phyloP scores from a whole-genome alignment of 2,888 invertebrate species.

The Caenorhabditis angaria region DNA sequence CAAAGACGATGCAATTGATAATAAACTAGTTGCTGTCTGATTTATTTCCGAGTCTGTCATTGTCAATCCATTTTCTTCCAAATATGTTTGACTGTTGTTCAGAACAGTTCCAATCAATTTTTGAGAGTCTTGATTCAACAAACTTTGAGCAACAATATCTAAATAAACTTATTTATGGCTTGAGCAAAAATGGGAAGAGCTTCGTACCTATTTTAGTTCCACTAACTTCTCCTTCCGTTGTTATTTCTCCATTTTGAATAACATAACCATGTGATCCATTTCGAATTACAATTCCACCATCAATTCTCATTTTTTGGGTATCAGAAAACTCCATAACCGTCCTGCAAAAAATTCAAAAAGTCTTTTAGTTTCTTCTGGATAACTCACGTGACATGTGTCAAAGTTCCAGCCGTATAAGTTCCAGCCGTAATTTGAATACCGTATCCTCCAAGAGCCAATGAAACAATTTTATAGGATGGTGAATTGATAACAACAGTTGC shows the following conservation, averaged over 20 bases:
- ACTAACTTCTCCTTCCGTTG: slow-evolving; percentile 45
- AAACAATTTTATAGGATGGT: slow-evolving; percentile 24
- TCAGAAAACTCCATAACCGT: slow-evolving; percentile 40
- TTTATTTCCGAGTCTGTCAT: slow-evolving; percentile 49
- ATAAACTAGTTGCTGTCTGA: slow-evolving; percentile 39
- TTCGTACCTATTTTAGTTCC: slow-evolving; percentile 33
- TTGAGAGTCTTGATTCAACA: slow-evolving; percentile 54
- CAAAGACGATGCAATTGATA: slow-evolving; percentile 40
- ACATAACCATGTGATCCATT: slow-evolving; percentile 54
- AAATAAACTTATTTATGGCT: slow-evolving; percentile 9
- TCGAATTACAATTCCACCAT: slow-evolving; percentile 44
- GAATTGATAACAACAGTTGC: slow-evolving; percentile 21
- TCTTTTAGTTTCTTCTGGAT: neutral
- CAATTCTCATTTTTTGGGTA: slow-evolving; percentile 40
- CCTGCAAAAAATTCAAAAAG: slow-evolving; percentile 10
- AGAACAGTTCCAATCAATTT: slow-evolving; percentile 43
- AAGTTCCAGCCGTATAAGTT: slow-evolving; percentile 30
- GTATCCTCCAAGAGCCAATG: slow-evolving; percentile 30
- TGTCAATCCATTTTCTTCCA: slow-evolving; percentile 46
- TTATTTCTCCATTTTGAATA: slow-evolving; percentile 48
- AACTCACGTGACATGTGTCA: slow-evolving; percentile 17
- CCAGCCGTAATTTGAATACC: slow-evolving; percentile 41
- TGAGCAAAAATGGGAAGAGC: neutral
- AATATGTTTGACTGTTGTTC: slow-evolving; percentile 44
- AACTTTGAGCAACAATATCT: slow-evolving; percentile 46